These are phyloP conservation scores for Sebastes steindachneri DNA, from an alignment of 2,797 vertebrate species.

Conservation along the genomic window DNA sequence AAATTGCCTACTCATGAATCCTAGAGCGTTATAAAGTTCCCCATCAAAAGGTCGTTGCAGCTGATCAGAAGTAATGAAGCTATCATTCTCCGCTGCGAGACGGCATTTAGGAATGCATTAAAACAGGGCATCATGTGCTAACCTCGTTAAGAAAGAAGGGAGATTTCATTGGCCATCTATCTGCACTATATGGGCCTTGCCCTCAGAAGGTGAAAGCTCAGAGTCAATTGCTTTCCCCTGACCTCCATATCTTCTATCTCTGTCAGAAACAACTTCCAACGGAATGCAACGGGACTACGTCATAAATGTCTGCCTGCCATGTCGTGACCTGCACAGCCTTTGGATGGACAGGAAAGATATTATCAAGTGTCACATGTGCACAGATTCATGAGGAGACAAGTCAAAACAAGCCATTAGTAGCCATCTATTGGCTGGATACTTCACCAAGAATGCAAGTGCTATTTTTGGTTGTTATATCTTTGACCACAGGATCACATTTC, in stretches of 20 bases:
- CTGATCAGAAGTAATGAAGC: constrained; percentile 68
- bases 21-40: constrained; percentile 67
- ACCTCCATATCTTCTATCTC: constrained; percentile 32
- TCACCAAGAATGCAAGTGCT: background rate
- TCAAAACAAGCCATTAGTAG: background rate
- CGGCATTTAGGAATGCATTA: constrained; percentile 66
- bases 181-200: constrained; percentile 39
- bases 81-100: constrained; percentile 40
- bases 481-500: background rate
- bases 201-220: constrained; percentile 46
- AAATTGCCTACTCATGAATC: constrained; percentile 73
- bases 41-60: constrained; percentile 69
- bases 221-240: constrained; percentile 46
- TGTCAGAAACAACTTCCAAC: constrained; percentile 29
- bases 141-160: constrained; percentile 40
- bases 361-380: background rate
- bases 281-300: background rate
- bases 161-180: constrained; percentile 41
- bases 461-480: background rate
- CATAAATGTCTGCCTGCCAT: background rate
- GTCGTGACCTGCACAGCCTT: background rate
- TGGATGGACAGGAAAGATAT: background rate
- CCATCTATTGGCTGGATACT: background rate
- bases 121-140: constrained; percentile 42
- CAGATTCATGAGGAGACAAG: background rate